Evolutionary conservation across 2,888 invertebrate species (phyloP).

Genomic region (Rhorus exstirpatorius): DNA sequence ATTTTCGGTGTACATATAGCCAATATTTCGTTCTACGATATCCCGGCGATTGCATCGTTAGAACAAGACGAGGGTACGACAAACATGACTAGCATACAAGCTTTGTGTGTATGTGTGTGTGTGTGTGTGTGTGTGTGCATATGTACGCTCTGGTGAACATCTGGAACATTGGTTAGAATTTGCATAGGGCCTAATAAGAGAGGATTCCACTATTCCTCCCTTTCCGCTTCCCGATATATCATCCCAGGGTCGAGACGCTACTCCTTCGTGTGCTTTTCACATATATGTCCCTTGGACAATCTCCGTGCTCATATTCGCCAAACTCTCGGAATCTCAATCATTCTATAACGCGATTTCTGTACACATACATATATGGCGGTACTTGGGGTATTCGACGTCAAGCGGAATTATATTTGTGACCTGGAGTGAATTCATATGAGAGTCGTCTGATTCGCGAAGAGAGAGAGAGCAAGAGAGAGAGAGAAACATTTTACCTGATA

Average conservation of each 20-base stretch:
- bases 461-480: too few relatives aligned
- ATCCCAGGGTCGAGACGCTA: background rate
- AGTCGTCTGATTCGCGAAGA: too few relatives aligned
- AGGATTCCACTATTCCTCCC: constrained; percentile 61
- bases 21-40: constrained; percentile 20
- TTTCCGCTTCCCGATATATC: constrained; percentile 8
- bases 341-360: constrained; percentile 10
- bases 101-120: constrained; percentile 1
- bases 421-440: too few relatives aligned
- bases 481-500: too few relatives aligned
- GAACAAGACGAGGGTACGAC: constrained; percentile 13
- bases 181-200: constrained; percentile 70
- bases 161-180: constrained; percentile 70
- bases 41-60: constrained; percentile 22
- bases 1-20: background rate
- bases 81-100: too few relatives aligned
- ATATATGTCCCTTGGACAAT: constrained; percentile 11
- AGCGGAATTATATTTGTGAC: background rate
- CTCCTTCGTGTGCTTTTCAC: background rate
- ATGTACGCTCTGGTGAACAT: constrained; percentile 70
- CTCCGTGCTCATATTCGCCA: background rate
- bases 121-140: background rate
- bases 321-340: constrained; percentile 11
- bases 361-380: background rate
- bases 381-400: background rate